Evolutionary conservation across 2,113 vertebrate species (phyloP).

Genomic region (Psephotus haematonotus): DNA sequence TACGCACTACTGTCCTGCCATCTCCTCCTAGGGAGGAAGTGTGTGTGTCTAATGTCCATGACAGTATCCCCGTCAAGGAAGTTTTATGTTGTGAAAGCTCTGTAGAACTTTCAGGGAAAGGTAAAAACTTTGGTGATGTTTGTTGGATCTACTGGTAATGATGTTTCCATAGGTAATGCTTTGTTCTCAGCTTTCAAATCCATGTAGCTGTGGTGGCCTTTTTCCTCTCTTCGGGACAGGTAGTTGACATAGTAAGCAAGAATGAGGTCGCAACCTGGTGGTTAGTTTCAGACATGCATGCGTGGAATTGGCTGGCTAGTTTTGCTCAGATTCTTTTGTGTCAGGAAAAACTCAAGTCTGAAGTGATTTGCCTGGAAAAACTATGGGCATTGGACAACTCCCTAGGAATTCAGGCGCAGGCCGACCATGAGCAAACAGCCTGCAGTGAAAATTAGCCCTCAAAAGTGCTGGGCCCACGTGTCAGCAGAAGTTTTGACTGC

Average conservation of each 20-base stretch:
- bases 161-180: not conserved
- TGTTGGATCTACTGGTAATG: not conserved
- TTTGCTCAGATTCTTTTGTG: not conserved
- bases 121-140: not conserved
- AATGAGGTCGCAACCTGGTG: rapidly evolving
- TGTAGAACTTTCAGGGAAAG: not conserved
- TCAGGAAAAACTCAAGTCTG: not conserved
- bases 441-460: not conserved
- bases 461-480: not conserved
- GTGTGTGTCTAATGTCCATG: not conserved
- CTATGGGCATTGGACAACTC: rapidly evolving
- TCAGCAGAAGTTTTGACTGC: not conserved
- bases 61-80: not conserved
- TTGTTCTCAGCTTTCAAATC: not conserved
- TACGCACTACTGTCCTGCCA: not conserved
- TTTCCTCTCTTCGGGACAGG: rapidly evolving
- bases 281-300: not conserved
- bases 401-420: not conserved
- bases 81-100: not conserved
- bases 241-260: not conserved
- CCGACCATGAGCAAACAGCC: not conserved
- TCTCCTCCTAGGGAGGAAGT: not conserved
- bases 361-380: not conserved
- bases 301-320: rapidly evolving
- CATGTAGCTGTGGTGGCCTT: not conserved